phyloP scores from a whole-genome alignment of 2,797 vertebrate species.

The Argentina silus region DNA sequence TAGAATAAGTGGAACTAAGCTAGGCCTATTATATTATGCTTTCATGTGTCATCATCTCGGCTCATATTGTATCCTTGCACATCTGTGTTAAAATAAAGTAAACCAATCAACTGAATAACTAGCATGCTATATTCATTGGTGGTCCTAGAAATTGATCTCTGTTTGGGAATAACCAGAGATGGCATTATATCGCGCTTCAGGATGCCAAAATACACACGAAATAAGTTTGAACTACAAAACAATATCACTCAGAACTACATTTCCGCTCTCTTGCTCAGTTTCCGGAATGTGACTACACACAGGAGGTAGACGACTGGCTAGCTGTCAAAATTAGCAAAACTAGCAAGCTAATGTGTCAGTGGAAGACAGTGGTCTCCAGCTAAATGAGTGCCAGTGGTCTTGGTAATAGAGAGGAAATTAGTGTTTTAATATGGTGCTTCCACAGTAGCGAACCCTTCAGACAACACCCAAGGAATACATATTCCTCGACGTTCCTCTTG shows the following conservation, averaged over 20 bases:
- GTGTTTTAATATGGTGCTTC: slow-evolving; percentile 60
- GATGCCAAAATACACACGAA: too few species aligned
- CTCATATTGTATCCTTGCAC: too few species aligned
- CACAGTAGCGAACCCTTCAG: slow-evolving; percentile 61
- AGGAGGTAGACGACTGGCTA: not conserved
- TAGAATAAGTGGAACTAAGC: too few species aligned
- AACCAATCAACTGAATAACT: too few species aligned
- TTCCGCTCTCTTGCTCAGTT: not conserved
- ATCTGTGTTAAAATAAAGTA: too few species aligned
- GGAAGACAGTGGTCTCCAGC: not conserved
- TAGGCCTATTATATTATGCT: too few species aligned
- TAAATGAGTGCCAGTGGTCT: slow-evolving; percentile 3
- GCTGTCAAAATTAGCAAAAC: not conserved
- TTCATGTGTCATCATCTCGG: too few species aligned
- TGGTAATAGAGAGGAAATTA: slow-evolving; percentile 27
- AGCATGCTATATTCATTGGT: too few species aligned
- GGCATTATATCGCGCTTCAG: too few species aligned
- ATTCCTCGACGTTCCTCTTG: slow-evolving; percentile 67
- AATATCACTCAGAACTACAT: not conserved
- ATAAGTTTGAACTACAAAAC: slow-evolving; percentile 2
- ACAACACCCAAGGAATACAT: slow-evolving; percentile 33
- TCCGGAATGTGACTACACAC: not conserved
- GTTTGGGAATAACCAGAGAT: too few species aligned
- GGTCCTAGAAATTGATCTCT: too few species aligned
- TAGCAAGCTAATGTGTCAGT: slow-evolving; percentile 9